Evolutionary conservation across 2,888 invertebrate genomes (phyloP).

Genomic region (Lobophora halterata): DNA sequence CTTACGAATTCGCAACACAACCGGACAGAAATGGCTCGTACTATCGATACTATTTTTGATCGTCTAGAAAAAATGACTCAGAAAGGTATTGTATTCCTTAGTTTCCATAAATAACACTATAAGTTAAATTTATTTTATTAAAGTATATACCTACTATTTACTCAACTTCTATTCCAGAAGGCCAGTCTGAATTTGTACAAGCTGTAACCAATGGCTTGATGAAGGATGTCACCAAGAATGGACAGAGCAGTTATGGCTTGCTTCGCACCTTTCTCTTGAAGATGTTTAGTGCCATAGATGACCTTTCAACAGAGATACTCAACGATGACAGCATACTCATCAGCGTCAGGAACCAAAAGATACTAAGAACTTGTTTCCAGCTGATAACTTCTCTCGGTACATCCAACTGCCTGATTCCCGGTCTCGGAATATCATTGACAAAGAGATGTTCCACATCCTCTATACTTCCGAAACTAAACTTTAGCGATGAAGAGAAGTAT

Average conservation of each 20-base stretch:
- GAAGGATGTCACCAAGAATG: conserved; percentile 21
- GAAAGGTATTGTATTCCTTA: conserved; percentile 41
- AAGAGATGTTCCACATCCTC: conserved; percentile 63
- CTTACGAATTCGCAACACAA: too few species aligned
- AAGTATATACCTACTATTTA: background rate
- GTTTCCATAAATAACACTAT: background rate
- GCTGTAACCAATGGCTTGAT: conserved; percentile 30
- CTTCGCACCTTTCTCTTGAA: conserved; percentile 66
- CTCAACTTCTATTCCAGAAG: conserved; percentile 43
- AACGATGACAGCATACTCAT: conserved; percentile 66
- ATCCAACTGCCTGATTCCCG: conserved; percentile 83
- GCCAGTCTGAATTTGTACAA: conserved; percentile 44
- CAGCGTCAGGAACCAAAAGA: conserved; percentile 84
- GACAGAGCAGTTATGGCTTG: conserved; percentile 31
- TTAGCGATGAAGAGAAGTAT: conserved; percentile 75
- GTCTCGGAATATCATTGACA: conserved; percentile 79
- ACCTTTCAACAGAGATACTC: conserved; percentile 48
- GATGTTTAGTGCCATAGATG: conserved; percentile 66
- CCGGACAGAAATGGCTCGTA: too few species aligned
- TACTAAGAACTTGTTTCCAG: conserved; percentile 82
- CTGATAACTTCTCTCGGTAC: conserved; percentile 84
- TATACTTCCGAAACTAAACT: conserved; percentile 47
- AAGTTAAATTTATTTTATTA: background rate
- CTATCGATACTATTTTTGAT: conserved; percentile 47
- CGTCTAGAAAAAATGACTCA: conserved; percentile 45